These are phyloP conservation scores for Dufourea novaeangliae DNA, from an alignment of 1,140 invertebrate species.

Conservation along the genomic window DNA sequence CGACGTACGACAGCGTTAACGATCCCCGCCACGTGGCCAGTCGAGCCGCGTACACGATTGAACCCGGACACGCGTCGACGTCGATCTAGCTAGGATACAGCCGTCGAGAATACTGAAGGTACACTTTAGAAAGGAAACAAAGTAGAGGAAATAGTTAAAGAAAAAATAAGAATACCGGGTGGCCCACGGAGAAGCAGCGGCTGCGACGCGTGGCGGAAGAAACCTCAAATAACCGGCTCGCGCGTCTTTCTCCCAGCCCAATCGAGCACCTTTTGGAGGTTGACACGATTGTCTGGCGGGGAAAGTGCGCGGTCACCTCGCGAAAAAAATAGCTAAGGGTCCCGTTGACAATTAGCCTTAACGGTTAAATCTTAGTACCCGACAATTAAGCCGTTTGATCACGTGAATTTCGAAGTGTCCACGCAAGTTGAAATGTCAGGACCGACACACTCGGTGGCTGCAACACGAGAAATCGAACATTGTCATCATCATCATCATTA, in stretches of 20 bases:
- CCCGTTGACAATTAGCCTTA: slow-evolving; percentile 63
- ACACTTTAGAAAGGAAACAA: slow-evolving; percentile 11
- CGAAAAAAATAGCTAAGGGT: slow-evolving; percentile 68
- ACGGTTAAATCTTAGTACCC: slow-evolving; percentile 31
- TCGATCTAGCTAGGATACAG: slow-evolving; percentile 31
- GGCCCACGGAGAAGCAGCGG: slow-evolving; percentile 17
- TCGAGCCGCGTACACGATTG: slow-evolving; percentile 28
- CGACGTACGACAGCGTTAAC: slow-evolving; percentile 47
- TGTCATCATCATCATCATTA: neutral
- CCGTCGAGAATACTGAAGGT: slow-evolving; percentile 56
- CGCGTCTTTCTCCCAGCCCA: neutral
- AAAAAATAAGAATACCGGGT: slow-evolving; percentile 26
- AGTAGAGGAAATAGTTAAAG: slow-evolving; percentile 4
- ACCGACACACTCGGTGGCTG: neutral
- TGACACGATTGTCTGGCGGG: slow-evolving; percentile 3
- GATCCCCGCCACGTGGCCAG: slow-evolving; percentile 40
- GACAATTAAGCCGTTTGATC: slow-evolving; percentile 10
- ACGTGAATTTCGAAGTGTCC: neutral
- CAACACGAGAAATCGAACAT: too few species aligned
- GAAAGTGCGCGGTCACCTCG: slow-evolving; percentile 62
- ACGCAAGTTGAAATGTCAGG: neutral
- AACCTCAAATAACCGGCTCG: slow-evolving; percentile 9
- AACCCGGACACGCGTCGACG: slow-evolving; percentile 16
- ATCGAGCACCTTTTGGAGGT: neutral
- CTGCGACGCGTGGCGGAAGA: slow-evolving; percentile 6